Evolutionary conservation across 2,797 vertebrate species (phyloP).

Genomic region (Dromococcyx pavoninus): DNA sequence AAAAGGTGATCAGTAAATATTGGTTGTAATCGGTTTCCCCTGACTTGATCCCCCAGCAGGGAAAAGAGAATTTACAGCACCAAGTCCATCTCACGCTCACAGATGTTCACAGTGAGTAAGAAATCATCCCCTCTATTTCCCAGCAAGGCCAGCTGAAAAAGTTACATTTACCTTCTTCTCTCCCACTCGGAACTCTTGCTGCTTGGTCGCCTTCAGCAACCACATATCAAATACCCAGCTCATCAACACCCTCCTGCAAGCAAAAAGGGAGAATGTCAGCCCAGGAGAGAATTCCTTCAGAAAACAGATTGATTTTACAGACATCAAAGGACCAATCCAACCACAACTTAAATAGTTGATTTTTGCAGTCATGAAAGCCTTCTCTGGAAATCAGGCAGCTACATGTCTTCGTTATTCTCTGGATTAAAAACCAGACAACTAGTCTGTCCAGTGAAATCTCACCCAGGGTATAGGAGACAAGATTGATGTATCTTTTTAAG

Average conservation of each 20-base stretch:
- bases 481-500: neutral
- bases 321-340: neutral
- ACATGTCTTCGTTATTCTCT: neutral
- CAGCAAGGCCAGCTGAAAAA: neutral
- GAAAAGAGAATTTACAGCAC: neutral
- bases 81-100: neutral
- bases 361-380: neutral
- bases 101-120: neutral
- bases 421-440: neutral
- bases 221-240: slow-evolving; percentile 81
- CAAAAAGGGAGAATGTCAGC: neutral
- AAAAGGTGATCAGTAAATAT: neutral
- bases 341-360: neutral
- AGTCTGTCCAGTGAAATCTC: neutral
- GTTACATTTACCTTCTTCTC: slow-evolving; percentile 79
- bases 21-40: neutral
- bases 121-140: neutral
- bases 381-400: neutral
- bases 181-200: slow-evolving; percentile 75
- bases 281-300: neutral
- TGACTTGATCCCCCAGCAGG: neutral
- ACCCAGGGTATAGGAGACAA: neutral
- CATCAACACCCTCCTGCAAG: slow-evolving; percentile 67
- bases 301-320: neutral
- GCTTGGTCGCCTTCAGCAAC: slow-evolving; percentile 71